Percentiles rank a stretch among this genome's conserved stretches.
These are phyloP conservation scores for Peromyscus californicus DNA, from an alignment of 2,113 vertebrate species.

Conservation along the genomic window DNA sequence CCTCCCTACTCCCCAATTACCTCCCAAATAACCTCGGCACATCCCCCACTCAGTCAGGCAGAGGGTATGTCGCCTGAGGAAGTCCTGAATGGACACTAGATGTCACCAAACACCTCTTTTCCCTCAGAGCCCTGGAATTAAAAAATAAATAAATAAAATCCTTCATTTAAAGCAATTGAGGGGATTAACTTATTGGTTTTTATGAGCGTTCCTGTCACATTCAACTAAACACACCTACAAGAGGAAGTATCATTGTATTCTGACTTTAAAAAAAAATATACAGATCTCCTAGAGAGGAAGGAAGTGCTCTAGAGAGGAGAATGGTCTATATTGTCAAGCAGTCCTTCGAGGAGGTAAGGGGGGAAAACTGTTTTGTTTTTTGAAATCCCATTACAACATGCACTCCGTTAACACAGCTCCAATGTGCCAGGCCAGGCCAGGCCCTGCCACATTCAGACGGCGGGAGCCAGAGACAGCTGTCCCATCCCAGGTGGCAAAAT, in stretches of 20 bases:
- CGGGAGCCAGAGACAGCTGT: neutral
- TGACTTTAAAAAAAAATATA: constrained; percentile 54
- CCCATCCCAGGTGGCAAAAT: neutral
- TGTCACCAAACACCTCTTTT: constrained; percentile 88
- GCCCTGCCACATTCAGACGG: neutral
- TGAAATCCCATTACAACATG: neutral
- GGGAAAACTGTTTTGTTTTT: neutral
- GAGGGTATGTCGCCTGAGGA: constrained; percentile 65
- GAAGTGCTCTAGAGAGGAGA: neutral
- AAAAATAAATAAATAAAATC: neutral
- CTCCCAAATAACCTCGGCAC: constrained; percentile 50
- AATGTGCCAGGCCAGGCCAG: neutral
- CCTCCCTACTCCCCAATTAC: constrained; percentile 56
- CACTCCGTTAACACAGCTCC: neutral
- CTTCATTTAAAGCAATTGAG: constrained; percentile 81
- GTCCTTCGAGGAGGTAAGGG: constrained; percentile 3
- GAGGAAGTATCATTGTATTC: constrained; percentile 71
- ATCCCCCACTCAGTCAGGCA: constrained; percentile 13
- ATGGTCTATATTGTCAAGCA: constrained; percentile 51
- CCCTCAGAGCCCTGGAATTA: constrained; percentile 69
- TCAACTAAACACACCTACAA: constrained; percentile 83
- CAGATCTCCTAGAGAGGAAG: constrained; percentile 59
- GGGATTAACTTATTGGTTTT: constrained; percentile 80
- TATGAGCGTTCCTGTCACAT: constrained; percentile 82
- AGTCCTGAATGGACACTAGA: constrained; percentile 85